These are phyloP conservation scores for Gobio gobio DNA, from an alignment of 2,113 vertebrate species.

Conservation along the genomic window DNA sequence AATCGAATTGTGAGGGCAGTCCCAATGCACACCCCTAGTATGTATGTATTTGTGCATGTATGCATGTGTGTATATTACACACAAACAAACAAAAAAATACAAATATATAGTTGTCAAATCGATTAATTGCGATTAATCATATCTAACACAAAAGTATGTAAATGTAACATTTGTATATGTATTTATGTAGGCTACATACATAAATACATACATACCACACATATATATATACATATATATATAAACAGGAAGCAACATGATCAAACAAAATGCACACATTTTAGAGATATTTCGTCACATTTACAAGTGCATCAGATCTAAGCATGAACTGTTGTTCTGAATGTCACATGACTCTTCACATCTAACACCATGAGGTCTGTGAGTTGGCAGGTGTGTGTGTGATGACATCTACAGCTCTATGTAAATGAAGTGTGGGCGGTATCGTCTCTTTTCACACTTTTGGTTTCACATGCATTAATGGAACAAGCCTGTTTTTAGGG, in stretches of 20 bases:
- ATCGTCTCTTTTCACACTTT: constrained; percentile 24
- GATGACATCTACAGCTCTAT: constrained; percentile 21
- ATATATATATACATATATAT: no score
- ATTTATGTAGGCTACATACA: no score
- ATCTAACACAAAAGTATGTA: no score
- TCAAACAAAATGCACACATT: not conserved
- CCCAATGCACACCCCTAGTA: no score
- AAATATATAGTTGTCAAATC: no score
- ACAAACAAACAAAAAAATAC: no score
- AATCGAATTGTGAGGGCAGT: no score
- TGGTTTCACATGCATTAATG: constrained; percentile 34
- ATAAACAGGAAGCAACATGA: not conserved
- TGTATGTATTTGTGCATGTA: no score
- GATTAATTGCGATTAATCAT: no score
- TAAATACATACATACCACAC: no score
- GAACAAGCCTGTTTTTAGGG: not conserved
- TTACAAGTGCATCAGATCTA: not conserved
- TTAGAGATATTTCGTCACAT: not conserved
- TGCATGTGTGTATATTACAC: no score
- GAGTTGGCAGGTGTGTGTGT: constrained; percentile 29
- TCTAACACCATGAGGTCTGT: not conserved
- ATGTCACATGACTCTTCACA: not conserved
- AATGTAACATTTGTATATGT: no score
- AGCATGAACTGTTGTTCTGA: not conserved
- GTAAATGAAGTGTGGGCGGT: constrained; percentile 35